Evolutionary conservation across 2,797 vertebrate genomes (phyloP), one percentile per base, ranked within the genome.

Genomic region (Nothura maculosa): DNA sequence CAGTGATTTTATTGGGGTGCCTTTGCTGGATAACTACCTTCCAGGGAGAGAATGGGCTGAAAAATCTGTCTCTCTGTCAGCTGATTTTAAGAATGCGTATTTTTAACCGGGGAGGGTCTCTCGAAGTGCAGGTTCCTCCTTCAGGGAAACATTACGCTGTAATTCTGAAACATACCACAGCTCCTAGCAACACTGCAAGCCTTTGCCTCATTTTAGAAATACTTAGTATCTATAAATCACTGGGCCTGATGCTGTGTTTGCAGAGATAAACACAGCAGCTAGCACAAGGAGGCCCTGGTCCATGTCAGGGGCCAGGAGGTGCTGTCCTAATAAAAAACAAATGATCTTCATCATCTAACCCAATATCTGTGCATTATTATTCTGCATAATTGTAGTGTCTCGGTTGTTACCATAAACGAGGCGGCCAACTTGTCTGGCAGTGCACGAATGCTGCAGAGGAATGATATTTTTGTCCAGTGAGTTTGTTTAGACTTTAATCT

Each of bases 291-390:
- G 19, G 38, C 18, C 40, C 40, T 66, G 48, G 50, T 85, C 72
- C 88, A 40, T 8, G 19, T 36, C 61, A 87, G 67, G 50, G 58
- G 55, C 69, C 84, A 94, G 66, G 57, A 94, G 69, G 67, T 89
- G 67, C 69, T 85, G 63, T 62, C 62, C 81, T 78, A 85, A 93
- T 1, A 69, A 64, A 77, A 95, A 94, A 80, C 58, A 94, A 90
- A 94, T 85, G 4, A 89, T 73, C 75, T 61, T 73, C 86, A 81
- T 57, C 3, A 72, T 55, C 70, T 76, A 93, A 92, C 89, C 90
- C 81, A 93, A 85, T 2, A 95, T 68, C 32, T n/a, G 76, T 85
- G 40, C 10, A 8, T 36, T 79, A 76, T 66, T 89, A 73, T 32
- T 91, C 50, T 81, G 38, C 17, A 11, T 86, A 89, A 90, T 22